Evolutionary conservation across 2,888 invertebrate species (phyloP), one percentile per base, ranked within the genome.

Genomic region (Calephelis perditalis): DNA sequence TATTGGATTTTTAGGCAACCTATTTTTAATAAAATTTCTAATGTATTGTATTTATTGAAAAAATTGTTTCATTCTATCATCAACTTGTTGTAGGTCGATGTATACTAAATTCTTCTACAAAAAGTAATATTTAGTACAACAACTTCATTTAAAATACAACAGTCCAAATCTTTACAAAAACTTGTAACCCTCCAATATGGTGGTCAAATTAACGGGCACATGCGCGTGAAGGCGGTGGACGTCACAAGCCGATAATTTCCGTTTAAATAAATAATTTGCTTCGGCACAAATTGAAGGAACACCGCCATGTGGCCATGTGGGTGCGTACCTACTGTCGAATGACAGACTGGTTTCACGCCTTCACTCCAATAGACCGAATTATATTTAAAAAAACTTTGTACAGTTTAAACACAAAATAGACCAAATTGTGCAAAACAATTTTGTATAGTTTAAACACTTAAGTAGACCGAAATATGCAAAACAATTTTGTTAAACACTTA

Each of bases 261-360:
- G 83, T 89, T 84, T 88, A 87, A 89, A 88, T 87, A 86, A 87
- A 87, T 88, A 86, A 90, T 90, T 87, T 79, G 82, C 81, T 81
- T 79, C 82, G 84, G 81, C 75, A 79, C 85, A 82, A 86, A 86
- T 86, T 81, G 73, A 7, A 70, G 73, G 70, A 72, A 52, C 35
- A 8, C 52, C 69, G 77, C 79, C 89, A 88, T 86, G 86, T 86
- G 87, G 86, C 73, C 73, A 75, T 77, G 76, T 76, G 77, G 73
- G 47, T 47, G 47, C 15, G 26, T 76, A 73, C n/a, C n/a, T n/a
- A n/a, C 74, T 72, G 70, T 75, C 78, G 86, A 87, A 88, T 86
- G 86, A 81, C 78, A 40, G 78, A 73, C 83, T 77, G 83, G 87
- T 87, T 87, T 88, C 86, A 86, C 87, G 86, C 87, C 82, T 82